Evolutionary conservation across 2,797 vertebrate genomes (phyloP).

Genomic region (Apogon hyalosoma): DNA sequence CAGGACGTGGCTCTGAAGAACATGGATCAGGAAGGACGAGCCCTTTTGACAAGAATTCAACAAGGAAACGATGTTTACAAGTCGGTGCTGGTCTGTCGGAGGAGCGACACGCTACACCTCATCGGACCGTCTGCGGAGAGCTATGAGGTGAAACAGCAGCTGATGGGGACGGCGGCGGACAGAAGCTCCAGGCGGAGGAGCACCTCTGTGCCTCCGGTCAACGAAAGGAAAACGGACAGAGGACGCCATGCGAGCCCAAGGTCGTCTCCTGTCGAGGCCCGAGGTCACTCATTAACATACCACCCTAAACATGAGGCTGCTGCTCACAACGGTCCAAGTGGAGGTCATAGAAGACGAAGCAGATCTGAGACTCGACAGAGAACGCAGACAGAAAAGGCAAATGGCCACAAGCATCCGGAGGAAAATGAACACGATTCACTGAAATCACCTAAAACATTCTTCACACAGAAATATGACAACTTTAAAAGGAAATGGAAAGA

Average conservation of each 20-base stretch:
- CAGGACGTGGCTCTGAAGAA: slow-evolving; percentile 67
- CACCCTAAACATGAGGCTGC: neutral
- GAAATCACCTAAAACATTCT: neutral
- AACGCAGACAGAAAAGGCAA: rapidly evolving
- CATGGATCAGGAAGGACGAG: neutral
- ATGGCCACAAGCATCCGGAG: rapidly evolving
- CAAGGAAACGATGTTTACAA: neutral
- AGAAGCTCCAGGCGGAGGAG: slow-evolving; percentile 41
- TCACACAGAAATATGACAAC: rapidly evolving
- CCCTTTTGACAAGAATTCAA: neutral
- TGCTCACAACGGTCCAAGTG: rapidly evolving
- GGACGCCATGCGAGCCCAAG: rapidly evolving
- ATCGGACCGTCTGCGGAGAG: slow-evolving; percentile 63
- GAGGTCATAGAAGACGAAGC: neutral
- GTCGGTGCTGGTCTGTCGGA: slow-evolving; percentile 46
- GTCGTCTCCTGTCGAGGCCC: neutral
- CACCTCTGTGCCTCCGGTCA: slow-evolving; percentile 53
- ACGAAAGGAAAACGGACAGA: neutral
- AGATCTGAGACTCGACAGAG: neutral
- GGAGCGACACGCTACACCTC: slow-evolving; percentile 52
- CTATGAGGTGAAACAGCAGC: slow-evolving; percentile 65
- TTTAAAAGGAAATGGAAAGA: rapidly evolving
- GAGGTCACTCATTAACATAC: slow-evolving; percentile 23
- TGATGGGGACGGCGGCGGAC: slow-evolving; percentile 32
- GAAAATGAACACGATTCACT: neutral